These are phyloP conservation scores for Cyclina sinensis DNA, from an alignment of 1,140 invertebrate genomes.

Conservation along the genomic window DNA sequence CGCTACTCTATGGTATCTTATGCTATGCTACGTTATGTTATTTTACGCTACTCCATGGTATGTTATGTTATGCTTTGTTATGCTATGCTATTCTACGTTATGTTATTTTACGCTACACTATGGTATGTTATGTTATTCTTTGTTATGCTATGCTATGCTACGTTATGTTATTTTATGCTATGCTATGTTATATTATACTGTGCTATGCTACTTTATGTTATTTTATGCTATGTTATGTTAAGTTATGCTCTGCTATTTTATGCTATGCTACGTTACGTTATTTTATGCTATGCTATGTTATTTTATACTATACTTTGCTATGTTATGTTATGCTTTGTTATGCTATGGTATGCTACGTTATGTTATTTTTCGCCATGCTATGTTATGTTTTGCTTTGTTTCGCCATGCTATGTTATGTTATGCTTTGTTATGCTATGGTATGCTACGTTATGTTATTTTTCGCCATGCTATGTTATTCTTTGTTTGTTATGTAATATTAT, in stretches of 20 bases:
- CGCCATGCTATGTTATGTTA: too few species aligned
- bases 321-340: constrained; percentile 57
- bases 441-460: too few species aligned
- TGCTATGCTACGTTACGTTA: constrained; percentile 39
- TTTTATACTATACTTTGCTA: constrained; percentile 52
- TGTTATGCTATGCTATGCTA: constrained; percentile 38
- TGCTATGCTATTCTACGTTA: too few species aligned
- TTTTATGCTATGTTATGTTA: constrained; percentile 41
- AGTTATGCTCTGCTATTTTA: constrained; percentile 43
- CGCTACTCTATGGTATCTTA: too few species aligned
- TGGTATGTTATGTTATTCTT: constrained; percentile 17
- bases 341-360: constrained; percentile 36
- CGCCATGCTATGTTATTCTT: too few species aligned
- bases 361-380: constrained; percentile 50
- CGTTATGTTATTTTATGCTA: constrained; percentile 41
- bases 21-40: too few species aligned
- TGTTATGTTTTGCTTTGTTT: too few species aligned
- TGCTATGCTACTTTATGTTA: constrained; percentile 36
- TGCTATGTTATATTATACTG: constrained; percentile 43
- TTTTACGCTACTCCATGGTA: too few species aligned
- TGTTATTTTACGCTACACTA: too few species aligned
- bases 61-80: too few species aligned
- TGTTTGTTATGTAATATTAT: too few species aligned
- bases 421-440: too few species aligned
- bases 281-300: constrained; percentile 32